Evolutionary conservation across 1,140 invertebrate genomes (phyloP).

Genomic region (Drosophila nebulosa): DNA sequence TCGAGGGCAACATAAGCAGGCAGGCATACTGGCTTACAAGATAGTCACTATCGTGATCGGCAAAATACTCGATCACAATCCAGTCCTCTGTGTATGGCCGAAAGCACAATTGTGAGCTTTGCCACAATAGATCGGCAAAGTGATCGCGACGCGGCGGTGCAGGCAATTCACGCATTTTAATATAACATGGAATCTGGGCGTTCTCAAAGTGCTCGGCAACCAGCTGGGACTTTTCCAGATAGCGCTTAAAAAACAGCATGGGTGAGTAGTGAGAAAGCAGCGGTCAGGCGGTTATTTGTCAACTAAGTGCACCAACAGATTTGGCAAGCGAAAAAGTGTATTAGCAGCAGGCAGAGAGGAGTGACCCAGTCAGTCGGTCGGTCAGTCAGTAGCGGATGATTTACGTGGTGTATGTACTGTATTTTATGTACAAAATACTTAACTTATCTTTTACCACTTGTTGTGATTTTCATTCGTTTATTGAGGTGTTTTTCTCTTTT

Average conservation of each 20-base stretch:
- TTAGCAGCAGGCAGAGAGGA: neutral
- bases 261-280: neutral
- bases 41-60: slow-evolving; percentile 72
- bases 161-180: slow-evolving; percentile 70
- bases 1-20: neutral
- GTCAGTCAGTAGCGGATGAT: slow-evolving; percentile 9
- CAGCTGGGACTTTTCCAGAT: slow-evolving; percentile 71
- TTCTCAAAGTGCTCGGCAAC: slow-evolving; percentile 64
- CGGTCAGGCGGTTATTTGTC: neutral
- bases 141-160: slow-evolving; percentile 50
- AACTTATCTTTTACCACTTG: slow-evolving; percentile 58
- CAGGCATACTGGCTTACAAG: slow-evolving; percentile 54
- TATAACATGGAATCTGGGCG: slow-evolving; percentile 64
- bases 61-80: slow-evolving; percentile 75
- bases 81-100: slow-evolving; percentile 65
- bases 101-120: slow-evolving; percentile 54
- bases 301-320: slow-evolving; percentile 3
- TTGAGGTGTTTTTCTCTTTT: slow-evolving; percentile 24
- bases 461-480: slow-evolving; percentile 35
- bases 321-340: neutral
- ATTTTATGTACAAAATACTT: slow-evolving; percentile 6
- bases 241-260: slow-evolving; percentile 76
- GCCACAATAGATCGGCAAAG: slow-evolving; percentile 54
- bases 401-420: neutral
- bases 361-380: slow-evolving; percentile 4